Conservation (phyloP, 2,797 vertebrate species). For the Fistularia tabacaria region DNA sequence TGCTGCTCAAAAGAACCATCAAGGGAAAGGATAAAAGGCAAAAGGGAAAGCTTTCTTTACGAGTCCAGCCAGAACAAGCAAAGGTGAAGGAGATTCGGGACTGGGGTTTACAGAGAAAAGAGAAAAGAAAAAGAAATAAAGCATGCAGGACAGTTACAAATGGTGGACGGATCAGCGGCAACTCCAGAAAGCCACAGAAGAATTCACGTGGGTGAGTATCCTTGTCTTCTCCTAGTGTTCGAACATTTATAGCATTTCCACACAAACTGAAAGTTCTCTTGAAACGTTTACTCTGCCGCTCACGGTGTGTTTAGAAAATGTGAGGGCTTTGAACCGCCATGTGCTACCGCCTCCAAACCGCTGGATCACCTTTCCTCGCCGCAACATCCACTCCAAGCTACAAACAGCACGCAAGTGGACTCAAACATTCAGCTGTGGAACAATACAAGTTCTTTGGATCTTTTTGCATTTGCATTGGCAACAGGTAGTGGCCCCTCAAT, state of each 20-base stretch:
- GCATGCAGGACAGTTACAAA: slow-evolving; percentile 7
- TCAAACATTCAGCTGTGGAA: slow-evolving; percentile 15
- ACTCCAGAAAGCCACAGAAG: slow-evolving; percentile 23
- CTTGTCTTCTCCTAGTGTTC: slow-evolving; percentile 24
- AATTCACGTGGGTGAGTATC: slow-evolving; percentile 52
- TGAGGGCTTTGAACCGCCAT: slow-evolving; percentile 41
- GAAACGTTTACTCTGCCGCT: not conserved
- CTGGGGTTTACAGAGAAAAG: slow-evolving; percentile 15
- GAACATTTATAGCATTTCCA: not conserved
- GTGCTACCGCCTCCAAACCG: slow-evolving; percentile 12
- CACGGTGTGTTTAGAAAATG: not conserved
- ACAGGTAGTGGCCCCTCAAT: slow-evolving; percentile 56
- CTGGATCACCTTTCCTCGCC: slow-evolving; percentile 19
- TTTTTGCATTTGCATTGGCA: slow-evolving; percentile 64
- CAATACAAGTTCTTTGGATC: slow-evolving; percentile 35
- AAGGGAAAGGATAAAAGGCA: slow-evolving; percentile 64
- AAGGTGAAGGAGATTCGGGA: not conserved
- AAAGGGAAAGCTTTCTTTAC: slow-evolving; percentile 33
- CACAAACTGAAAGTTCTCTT: slow-evolving; percentile 1
- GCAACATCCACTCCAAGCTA: slow-evolving; percentile 9
- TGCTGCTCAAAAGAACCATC: slow-evolving; percentile 35
- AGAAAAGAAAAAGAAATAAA: not conserved
- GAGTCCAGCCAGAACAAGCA: slow-evolving; percentile 35
- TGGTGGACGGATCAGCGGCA: slow-evolving; percentile 14
- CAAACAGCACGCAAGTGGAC: slow-evolving; percentile 15